Evolutionary conservation across 2,113 vertebrate genomes (phyloP), one percentile per base, ranked within the genome.

Genomic region (Phylloscopus whistleri): DNA sequence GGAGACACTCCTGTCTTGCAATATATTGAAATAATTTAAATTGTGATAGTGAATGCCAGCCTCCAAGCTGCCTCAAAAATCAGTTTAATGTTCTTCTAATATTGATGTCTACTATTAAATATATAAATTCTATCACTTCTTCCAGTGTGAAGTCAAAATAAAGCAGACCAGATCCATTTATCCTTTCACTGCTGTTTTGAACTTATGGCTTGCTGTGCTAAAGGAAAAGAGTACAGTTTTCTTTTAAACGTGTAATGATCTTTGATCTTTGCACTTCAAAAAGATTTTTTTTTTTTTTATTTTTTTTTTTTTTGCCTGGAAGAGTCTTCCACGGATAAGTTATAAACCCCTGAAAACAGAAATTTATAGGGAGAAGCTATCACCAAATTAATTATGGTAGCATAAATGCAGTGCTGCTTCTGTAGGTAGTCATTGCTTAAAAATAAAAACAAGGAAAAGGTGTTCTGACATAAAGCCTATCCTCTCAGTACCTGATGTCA

Each of bases 201-300:
- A 85, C 75, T 93, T 91, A 26, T 60, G 60, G 64, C 60, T 88
- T 92, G 60, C 82, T 88, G 56, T 81, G 75, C 59, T 75, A 60
- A 72, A 58, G 68, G 75, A 81, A 93, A 95, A 92, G 75, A 16
- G 17, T 72, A 73, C 21, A 44, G 33, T 63, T 93, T 89, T 84
- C 76, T 89, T 89, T 94, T 82, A 92, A 94, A 82, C 46, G 44
- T 67, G 78, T 82, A 87, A 49, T 84, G 83, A 90, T 94, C 94
- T 96, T 96, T 96, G 85, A 94, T 92, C 83, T 94, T 93, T 52
- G 17, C 12, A 93, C 85, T 96, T 95, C 90, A 97, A 81, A 95
- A 96, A 89, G 56, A 26, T 37, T 37, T 24, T 69, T 27, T 37
- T 14, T 64, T 59, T 88, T 87, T 88, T n/a, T n/a, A n/a, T n/a